Base-by-base conservation (phyloP, 23 tunicate genomes). In the Ascidia mentula region DNA sequence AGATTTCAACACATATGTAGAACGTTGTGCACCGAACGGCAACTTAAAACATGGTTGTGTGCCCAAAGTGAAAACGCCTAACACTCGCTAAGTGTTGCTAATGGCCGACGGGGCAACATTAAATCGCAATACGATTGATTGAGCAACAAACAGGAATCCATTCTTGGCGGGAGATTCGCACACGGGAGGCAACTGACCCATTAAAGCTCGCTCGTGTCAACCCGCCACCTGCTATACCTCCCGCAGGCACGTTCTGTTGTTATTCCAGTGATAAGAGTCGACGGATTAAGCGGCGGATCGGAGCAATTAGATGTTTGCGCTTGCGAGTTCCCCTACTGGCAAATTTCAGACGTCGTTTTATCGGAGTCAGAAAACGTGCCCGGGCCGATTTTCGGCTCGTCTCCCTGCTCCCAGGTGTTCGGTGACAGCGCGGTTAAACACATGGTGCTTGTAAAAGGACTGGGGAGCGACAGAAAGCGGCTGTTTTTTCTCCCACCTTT, bases 181-280 rank as follows among this genome's bases (percentile, higher is more conserved):
- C 12, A 26, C n/a, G n/a, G n/a, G 1, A 5, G 2, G 22, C 65
- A 26, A 53, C 28, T 9, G 24, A 53, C 24, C 65, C 65, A 53
- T 53, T 53, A 53, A 26, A 28, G 12, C 13, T 53, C 24, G 24
- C 65, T 53, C 24, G 65, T 20, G 13, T 6, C 65, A 26, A 3
- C 13, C 7, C 65, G 24, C 22, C 65, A 53, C 65, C 65, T 53
- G 65, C 65, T 53, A 53, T 26, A 5, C 12, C 28, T 53, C 65
- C 65, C 65, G 65, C 65, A 53, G 24, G 65, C 65, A 53, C 65
- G 65, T 53, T 53, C 65, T 26, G 2, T 28, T 53, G 65, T 53
- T 53, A 28, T 53, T 53, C 24, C 13, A 5, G 13, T 9, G 65
- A 53, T 53, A 53, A 53, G 65, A 53, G 24, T 53, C 28, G 65